Base-by-base conservation (phyloP, 2,113 vertebrate genomes). In the Lepisosteus oculatus region DNA sequence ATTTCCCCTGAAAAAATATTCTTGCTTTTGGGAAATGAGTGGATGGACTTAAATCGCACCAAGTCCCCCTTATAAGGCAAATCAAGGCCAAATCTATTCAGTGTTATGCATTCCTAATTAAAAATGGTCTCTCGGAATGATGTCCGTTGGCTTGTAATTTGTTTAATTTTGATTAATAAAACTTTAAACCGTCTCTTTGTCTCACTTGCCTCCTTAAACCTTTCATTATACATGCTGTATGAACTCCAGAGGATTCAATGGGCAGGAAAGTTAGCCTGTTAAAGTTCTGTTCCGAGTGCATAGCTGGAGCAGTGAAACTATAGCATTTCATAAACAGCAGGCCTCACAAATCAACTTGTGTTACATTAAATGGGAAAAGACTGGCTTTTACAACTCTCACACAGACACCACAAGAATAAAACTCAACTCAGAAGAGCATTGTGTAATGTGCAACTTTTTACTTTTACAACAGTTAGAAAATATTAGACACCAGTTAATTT, bases 101-200 rank as follows among this genome's bases (percentile, higher is more conserved):
- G 57, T 51, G 63, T 17, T 72, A 64, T 72, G 67, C 51, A 65
- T 72, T 72, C 67, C 51, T 71, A 68, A 77, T 77, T 69, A 63
- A 68, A 75, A 74, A 56, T 72, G 57, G 57, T 68, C 55, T 51
- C 9, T 66, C 51, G 74, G 43, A 63, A 55, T 61, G 62, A 14
- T 61, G 67, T 61, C 69, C 69, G 54, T 67, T 61, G 65, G 74
- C 62, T 55, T 64, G 12, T 66, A 43, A 67, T 63, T 72, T 73
- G 56, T 71, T 70, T 56, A 69, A 69, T 77, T 61, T 73, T 71
- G 43, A 69, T 70, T 78, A 73, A 69, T 73, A 69, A 75, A 68
- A 54, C 61, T 72, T 61, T 55, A 76, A 73, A 62, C 43, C 17
- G 45, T 65, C 6, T 55, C 62, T 77, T 71, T 68, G 17, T 67